A percentile compares a stretch with the other conserved stretches of the same genome.
These are phyloP conservation scores for Campylomormyrus numenius DNA, from an alignment of 2,113 vertebrate genomes.

Conservation along the genomic window DNA sequence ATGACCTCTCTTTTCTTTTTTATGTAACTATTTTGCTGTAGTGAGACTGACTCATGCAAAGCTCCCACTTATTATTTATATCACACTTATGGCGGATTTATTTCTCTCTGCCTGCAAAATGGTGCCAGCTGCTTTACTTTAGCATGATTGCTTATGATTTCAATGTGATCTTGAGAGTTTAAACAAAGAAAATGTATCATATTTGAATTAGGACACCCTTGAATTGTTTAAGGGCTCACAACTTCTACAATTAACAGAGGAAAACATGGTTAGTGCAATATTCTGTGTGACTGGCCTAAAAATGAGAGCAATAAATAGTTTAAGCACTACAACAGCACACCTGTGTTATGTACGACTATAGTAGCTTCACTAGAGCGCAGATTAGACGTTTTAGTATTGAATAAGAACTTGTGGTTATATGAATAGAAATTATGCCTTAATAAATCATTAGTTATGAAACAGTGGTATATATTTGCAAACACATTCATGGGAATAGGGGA, in stretches of 20 bases:
- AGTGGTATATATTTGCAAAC: neutral
- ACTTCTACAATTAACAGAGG: constrained; percentile 27
- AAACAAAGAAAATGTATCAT: constrained; percentile 30
- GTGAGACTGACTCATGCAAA: constrained; percentile 44
- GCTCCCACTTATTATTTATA: constrained; percentile 52
- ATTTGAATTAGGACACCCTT: constrained; percentile 35
- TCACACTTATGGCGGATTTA: constrained; percentile 36
- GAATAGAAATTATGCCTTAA: neutral
- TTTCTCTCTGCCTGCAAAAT: constrained; percentile 22
- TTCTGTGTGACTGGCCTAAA: constrained; percentile 15
- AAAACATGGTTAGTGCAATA: constrained; percentile 22
- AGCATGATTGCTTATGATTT: constrained; percentile 23
- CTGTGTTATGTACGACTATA: constrained; percentile 13
- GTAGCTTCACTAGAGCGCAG: neutral
- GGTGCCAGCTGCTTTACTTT: constrained; percentile 18
- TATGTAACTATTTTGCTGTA: constrained; percentile 68
- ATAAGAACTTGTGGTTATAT: constrained; percentile 17
- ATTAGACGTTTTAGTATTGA: neutral
- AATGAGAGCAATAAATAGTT: constrained; percentile 27
- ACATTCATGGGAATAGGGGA: neutral
- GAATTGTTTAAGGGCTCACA: constrained; percentile 15
- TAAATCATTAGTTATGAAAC: constrained; percentile 12
- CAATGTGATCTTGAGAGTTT: constrained; percentile 11
- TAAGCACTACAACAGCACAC: constrained; percentile 21
- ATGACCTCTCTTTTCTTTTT: constrained; percentile 71